Evolutionary conservation across 1,140 invertebrate species (phyloP).

Genomic region (Scaptomyza hsui): DNA sequence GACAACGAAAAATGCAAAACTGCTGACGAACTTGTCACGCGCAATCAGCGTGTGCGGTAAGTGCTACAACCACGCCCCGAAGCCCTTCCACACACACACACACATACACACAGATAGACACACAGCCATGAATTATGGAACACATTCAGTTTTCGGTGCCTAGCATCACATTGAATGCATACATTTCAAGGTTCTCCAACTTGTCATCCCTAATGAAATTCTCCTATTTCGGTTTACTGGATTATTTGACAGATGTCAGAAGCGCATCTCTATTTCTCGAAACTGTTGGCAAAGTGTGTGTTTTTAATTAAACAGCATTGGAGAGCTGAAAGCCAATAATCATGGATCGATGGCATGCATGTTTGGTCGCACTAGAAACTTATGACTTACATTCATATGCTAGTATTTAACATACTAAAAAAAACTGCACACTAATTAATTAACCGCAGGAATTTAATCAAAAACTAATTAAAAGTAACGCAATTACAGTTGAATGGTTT

Average conservation of each 20-base stretch:
- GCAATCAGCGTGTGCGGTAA: conserved; percentile 64
- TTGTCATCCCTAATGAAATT: conserved; percentile 58
- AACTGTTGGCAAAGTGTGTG: conserved; percentile 34
- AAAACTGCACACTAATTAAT: not conserved
- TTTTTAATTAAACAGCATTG: conserved; percentile 52
- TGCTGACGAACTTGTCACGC: conserved; percentile 76
- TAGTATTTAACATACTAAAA: too few relatives aligned
- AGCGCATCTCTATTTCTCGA: conserved; percentile 17
- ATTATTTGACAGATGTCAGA: conserved; percentile 60
- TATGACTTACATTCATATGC: too few relatives aligned
- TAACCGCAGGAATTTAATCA: not conserved
- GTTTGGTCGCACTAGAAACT: too few relatives aligned
- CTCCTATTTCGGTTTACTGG: conserved; percentile 35
- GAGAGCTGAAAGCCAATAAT: not conserved
- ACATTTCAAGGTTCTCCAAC: conserved; percentile 55
- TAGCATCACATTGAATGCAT: conserved; percentile 21
- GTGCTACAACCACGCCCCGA: conserved; percentile 47
- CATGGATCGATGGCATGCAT: not conserved
- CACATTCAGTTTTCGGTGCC: conserved; percentile 1
- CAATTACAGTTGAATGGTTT: conserved; percentile 23
- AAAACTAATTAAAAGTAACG: conserved; percentile 1
- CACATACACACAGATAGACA: not conserved
- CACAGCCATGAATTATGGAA: conserved; percentile 49
- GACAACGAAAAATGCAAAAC: conserved; percentile 59
- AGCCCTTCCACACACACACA: conserved; percentile 13